A percentile compares a stretch with the other conserved stretches of the same genome.
Evolutionary conservation across 2,797 vertebrate species (phyloP).

Genomic region (Cygnus olor): DNA sequence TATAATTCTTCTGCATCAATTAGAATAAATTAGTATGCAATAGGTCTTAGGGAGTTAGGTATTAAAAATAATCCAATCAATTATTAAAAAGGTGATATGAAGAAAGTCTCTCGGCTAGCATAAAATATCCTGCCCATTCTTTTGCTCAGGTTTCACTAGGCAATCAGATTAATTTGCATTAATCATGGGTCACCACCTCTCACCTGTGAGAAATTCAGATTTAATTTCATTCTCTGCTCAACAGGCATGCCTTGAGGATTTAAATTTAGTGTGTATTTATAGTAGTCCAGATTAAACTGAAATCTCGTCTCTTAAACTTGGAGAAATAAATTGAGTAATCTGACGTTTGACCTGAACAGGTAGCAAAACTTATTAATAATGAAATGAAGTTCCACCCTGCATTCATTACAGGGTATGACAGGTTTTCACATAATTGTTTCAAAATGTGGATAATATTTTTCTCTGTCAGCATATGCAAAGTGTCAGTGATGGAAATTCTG

Average conservation of each 20-base stretch:
- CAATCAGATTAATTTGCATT: constrained; percentile 62
- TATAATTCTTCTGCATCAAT: not conserved
- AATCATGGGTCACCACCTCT: constrained; percentile 55
- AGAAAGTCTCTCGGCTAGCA: not conserved
- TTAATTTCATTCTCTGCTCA: constrained; percentile 60
- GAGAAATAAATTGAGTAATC: not conserved
- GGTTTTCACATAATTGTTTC: not conserved
- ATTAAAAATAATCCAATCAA: constrained; percentile 21
- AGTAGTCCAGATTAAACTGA: constrained; percentile 31
- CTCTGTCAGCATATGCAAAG: not conserved
- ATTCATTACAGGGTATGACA: not conserved
- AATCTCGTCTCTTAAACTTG: not conserved
- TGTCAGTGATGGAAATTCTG: not conserved
- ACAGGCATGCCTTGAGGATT: constrained; percentile 20
- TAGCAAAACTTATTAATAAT: constrained; percentile 28
- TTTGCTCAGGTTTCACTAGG: constrained; percentile 36
- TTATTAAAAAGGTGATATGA: constrained; percentile 12
- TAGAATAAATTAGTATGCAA: constrained; percentile 9
- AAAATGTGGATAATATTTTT: not conserved
- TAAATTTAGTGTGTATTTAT: constrained; percentile 28
- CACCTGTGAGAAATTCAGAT: constrained; percentile 52
- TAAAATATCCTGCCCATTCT: constrained; percentile 33
- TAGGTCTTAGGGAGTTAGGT: not conserved
- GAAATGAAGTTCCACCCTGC: not conserved
- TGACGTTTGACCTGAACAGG: not conserved